These are phyloP conservation scores for Lates calcarifer DNA, from an alignment of 2,113 vertebrate genomes.

Conservation along the genomic window DNA sequence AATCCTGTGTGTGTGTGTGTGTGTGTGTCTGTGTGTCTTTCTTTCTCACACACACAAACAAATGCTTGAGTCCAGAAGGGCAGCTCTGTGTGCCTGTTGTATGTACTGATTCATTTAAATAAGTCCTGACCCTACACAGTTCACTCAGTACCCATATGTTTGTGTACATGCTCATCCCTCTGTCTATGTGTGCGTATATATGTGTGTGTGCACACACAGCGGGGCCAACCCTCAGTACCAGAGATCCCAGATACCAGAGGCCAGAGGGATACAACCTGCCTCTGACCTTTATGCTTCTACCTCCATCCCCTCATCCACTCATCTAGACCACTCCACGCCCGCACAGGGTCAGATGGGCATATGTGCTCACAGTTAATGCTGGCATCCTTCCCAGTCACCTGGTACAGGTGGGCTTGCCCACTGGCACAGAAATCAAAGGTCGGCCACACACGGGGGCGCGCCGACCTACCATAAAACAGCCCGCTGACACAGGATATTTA, in stretches of 20 bases:
- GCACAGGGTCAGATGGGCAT: conserved; percentile 53
- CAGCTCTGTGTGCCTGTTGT: not conserved
- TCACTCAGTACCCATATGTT: not conserved
- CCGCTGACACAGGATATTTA: conserved; percentile 31
- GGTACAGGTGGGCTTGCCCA: conserved; percentile 39
- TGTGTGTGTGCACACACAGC: not conserved
- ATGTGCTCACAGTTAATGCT: conserved; percentile 51
- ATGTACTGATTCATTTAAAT: conserved; percentile 7
- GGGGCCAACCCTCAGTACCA: not conserved
- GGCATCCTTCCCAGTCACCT: conserved; percentile 65
- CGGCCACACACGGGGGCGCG: conserved; percentile 18
- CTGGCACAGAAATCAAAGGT: conserved; percentile 35
- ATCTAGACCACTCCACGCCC: not conserved
- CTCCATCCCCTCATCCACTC: not conserved
- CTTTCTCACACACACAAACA: conserved; percentile 26
- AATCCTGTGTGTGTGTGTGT: conserved; percentile 56
- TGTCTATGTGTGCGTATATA: not conserved
- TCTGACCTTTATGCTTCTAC: conserved; percentile 25
- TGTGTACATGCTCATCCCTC: not conserved
- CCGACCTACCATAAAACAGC: not conserved
- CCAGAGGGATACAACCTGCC: conserved; percentile 32
- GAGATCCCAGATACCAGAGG: not conserved
- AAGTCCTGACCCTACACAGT: conserved; percentile 5
- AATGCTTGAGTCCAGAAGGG: not conserved
- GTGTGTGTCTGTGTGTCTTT: not conserved